Percentiles rank a stretch among this genome's conserved stretches.
Evolutionary conservation across 92 coral and sea anemone genomes (phyloP).

Genomic region (Palythoa grandis): DNA sequence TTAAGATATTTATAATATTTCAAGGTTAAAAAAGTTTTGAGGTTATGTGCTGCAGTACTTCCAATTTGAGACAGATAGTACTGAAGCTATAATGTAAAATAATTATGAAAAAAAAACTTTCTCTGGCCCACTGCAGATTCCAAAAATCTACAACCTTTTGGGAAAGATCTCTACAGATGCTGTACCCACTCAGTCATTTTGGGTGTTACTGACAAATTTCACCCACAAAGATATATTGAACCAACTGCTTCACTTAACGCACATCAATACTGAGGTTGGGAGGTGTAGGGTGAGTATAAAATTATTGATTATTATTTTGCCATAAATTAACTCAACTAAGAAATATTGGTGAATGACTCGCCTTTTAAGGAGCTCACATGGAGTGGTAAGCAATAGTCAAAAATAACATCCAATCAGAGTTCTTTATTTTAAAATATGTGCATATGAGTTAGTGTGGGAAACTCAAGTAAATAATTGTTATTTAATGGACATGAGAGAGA

Average conservation of each 20-base stretch:
- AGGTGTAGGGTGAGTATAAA: conserved; percentile 78
- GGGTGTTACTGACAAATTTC: conserved; percentile 75
- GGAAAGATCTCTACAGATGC: conserved; percentile 80
- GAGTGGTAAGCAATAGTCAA: too few relatives aligned
- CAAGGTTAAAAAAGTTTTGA: too few relatives aligned
- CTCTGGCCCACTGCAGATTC: conserved; percentile 49
- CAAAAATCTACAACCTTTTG: conserved; percentile 74
- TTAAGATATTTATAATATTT: too few relatives aligned
- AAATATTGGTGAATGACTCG: too few relatives aligned
- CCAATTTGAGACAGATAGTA: too few relatives aligned
- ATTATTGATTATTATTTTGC: too few relatives aligned
- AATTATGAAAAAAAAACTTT: background rate
- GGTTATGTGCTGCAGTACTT: too few relatives aligned
- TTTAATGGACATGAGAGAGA: background rate
- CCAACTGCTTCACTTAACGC: conserved; percentile 91
- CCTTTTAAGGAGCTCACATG: too few relatives aligned
- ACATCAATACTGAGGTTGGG: conserved; percentile 87
- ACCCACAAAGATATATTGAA: conserved; percentile 90
- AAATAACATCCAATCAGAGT: too few relatives aligned
- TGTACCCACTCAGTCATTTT: conserved; percentile 86
- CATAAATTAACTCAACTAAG: too few relatives aligned
- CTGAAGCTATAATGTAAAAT: too few relatives aligned
- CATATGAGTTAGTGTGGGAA: too few relatives aligned
- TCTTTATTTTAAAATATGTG: background rate
- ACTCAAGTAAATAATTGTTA: background rate